Evolutionary conservation across 2,797 vertebrate genomes (phyloP), one percentile per base, ranked within the genome.

Genomic region (Sebastes jordani): DNA sequence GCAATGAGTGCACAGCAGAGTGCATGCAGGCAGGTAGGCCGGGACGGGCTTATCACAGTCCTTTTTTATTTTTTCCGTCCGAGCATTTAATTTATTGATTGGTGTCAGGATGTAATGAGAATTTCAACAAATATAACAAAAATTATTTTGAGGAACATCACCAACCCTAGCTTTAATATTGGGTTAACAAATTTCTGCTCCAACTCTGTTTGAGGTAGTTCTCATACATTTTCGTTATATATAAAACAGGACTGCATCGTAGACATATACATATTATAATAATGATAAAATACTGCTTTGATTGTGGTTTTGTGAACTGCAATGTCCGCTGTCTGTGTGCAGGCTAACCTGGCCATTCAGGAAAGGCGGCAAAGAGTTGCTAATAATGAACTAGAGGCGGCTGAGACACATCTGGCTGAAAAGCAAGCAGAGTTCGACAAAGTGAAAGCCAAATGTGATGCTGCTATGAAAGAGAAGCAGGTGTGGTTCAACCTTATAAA

Each of bases 401-500:
- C 97, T 52, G 96, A 98, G 87, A 95, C 95, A 0, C 95, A 96
- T 85, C 86, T 98, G 82, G 94, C 95, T 20, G 95, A 93, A 11
- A 99, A 97, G 81, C 96, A 97, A 90, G 94, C 95, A 0, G 97
- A 98, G 86, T 95, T 98, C 18, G 96, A 97, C 23, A 78, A 94
- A 90, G 97, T 98, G 7, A 96, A 97, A 89, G 94, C 95, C 3
- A 96, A 97, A 70, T 97, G 96, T 6, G 97, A 98, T 78, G 95
- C 95, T 59, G 97, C 97, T 0, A 92, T 96, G 94, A 93, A 78
- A 29, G 96, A 98, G 90, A 99, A 99, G 90, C 96, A 98, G 96
- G 98, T 98, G 22, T 46, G 42, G 4, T 32, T 55, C 7, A 82
- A 2, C 18, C 18, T 61, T 42, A 22, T 56, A 30, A 23, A 64